These are phyloP conservation scores for Galerucella nymphaeae DNA, from an alignment of 2,888 invertebrate species.

Conservation along the genomic window DNA sequence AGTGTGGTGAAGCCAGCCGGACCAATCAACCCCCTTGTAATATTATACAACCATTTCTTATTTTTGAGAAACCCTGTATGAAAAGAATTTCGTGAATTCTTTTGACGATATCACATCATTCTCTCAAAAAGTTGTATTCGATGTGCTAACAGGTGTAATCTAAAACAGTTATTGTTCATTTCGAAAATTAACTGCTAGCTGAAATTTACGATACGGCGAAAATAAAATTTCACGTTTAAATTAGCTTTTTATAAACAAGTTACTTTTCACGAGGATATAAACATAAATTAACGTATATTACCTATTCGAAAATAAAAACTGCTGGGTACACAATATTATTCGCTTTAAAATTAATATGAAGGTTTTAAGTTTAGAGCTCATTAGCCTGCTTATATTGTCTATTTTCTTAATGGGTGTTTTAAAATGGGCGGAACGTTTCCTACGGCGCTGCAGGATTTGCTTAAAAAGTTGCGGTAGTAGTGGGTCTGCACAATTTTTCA, in stretches of 20 bases:
- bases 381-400: neutral
- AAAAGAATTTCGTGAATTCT: neutral
- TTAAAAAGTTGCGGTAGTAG: neutral
- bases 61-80: too few relatives aligned
- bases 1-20: too few relatives aligned
- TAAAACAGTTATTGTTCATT: slow-evolving; percentile 28
- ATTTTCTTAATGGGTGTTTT: neutral
- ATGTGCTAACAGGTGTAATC: slow-evolving; percentile 20
- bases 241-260: slow-evolving; percentile 21
- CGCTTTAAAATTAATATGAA: neutral
- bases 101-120: neutral
- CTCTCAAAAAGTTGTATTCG: slow-evolving; percentile 1
- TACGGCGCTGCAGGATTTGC: neutral
- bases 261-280: slow-evolving; percentile 17
- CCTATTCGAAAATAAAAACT: slow-evolving; percentile 11
- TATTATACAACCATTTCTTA: too few relatives aligned
- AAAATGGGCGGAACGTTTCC: neutral
- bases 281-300: slow-evolving; percentile 18
- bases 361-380: neutral
- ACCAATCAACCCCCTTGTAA: too few relatives aligned
- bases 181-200: slow-evolving; percentile 23
- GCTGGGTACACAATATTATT: neutral
- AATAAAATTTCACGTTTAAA: slow-evolving; percentile 25
- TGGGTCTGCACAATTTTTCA: too few relatives aligned
- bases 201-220: slow-evolving; percentile 22